Evolutionary conservation across 1,140 invertebrate species (phyloP).

Genomic region (Drosophila rufa): DNA sequence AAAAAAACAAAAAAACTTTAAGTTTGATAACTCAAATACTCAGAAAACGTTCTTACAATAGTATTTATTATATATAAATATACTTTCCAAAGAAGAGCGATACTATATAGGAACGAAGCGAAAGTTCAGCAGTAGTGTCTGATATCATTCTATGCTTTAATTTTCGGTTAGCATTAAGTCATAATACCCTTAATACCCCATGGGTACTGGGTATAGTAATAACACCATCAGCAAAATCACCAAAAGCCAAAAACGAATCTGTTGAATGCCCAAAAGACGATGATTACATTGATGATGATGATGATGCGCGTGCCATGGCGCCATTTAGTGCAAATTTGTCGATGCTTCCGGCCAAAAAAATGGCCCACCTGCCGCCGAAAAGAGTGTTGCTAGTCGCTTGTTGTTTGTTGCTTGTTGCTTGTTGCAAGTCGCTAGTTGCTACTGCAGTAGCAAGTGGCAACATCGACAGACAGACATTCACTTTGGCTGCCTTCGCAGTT

Average conservation of each 20-base stretch:
- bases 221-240: conserved; percentile 46
- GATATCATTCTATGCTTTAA: too few species aligned
- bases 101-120: too few species aligned
- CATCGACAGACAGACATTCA: conserved; percentile 56
- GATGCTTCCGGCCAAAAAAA: conserved; percentile 65
- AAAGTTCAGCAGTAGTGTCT: too few species aligned
- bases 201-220: conserved; percentile 9
- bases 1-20: too few species aligned
- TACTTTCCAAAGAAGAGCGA: too few species aligned
- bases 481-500: conserved; percentile 49
- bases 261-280: conserved; percentile 40
- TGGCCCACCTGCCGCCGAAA: conserved; percentile 33
- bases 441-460: conserved; percentile 51
- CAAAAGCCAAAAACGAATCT: conserved; percentile 34
- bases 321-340: conserved; percentile 74
- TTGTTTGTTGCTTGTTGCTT: background rate
- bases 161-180: background rate
- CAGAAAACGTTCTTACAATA: too few species aligned
- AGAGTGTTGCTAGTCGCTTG: conserved; percentile 7
- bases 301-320: conserved; percentile 74
- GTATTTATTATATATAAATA: too few species aligned
- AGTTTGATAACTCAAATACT: too few species aligned
- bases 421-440: conserved; percentile 21
- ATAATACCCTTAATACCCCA: background rate
- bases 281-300: conserved; percentile 52